Base-by-base conservation (phyloP, 1,140 invertebrate species). In the Drosophila bipectinata region DNA sequence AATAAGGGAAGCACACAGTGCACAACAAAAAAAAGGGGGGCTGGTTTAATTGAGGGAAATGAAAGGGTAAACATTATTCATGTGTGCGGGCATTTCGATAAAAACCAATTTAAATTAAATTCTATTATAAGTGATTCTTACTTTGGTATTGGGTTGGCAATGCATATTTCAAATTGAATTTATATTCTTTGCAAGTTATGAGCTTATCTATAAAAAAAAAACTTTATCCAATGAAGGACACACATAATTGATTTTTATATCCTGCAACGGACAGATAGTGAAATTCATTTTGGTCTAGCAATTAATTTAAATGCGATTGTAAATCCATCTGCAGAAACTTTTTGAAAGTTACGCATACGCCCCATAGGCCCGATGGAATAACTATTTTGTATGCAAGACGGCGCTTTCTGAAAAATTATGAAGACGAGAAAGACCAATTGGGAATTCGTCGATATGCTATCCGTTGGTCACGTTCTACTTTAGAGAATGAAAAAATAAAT, bases 371-470 rank as follows among this genome's bases (percentile, higher is more conserved):
- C 15, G 24, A 63, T 59, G 55, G 34, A 15, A 39, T 30, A 80
- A 71, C 63, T 72, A 67, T 81, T 81, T 87, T 48, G 49, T 87
- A 85, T 87, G 63, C 82, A 69, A 32, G 66, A 53, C 30, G 55
- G 62, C 57, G 24, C 28, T 28, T 47, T 37, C 52, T 55, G 10
- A 28, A 51, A 78, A 78, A 78, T 78, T 77, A 87, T 81, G 54
- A 85, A 77, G 61, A 63, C 64, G 68, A 41, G 58, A 51, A 55
- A 51, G 57, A 52, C 66, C 58, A 51, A 64, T 48, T 47, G 48
- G 71, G 77, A 48, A 39, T 34, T 48, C 41, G 51, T 45, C 56
- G 26, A 49, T 52, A 26, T 48, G 45, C 61, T 49, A 48, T 39
- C 61, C 55, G 34, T 63, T 48, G 34, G 77, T 84, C 81, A 84